Percentiles rank a stretch among this genome's conserved stretches.
phyloP scores from a whole-genome alignment of 2,797 vertebrate species.

The Clamator glandarius region DNA sequence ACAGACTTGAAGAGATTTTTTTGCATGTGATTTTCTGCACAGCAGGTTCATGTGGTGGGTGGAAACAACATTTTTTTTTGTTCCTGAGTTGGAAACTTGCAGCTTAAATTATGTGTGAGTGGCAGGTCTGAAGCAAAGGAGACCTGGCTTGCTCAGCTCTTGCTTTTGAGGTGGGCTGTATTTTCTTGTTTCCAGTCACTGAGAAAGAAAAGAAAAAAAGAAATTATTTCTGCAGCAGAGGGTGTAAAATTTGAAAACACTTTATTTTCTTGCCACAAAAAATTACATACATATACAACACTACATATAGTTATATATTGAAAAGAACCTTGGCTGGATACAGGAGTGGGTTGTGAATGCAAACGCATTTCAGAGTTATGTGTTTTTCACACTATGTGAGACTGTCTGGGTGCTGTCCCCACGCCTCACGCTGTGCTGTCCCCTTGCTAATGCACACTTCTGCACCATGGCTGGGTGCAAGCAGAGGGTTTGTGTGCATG shows the following conservation, averaged over 20 bases:
- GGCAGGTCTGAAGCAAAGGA: conserved; percentile 30
- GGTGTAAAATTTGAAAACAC: not conserved
- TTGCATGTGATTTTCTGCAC: not conserved
- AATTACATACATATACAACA: not conserved
- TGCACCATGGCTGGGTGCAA: accelerated
- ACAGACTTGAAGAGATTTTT: not conserved
- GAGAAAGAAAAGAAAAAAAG: not conserved
- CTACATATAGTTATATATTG: not conserved
- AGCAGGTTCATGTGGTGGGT: not conserved
- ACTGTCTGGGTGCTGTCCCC: not conserved
- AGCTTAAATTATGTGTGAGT: not conserved
- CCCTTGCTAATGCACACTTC: accelerated
- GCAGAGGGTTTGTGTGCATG: accelerated
- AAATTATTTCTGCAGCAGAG: not conserved
- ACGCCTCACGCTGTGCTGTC: not conserved
- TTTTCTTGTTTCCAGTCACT: not conserved
- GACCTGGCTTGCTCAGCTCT: not conserved
- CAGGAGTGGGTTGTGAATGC: not conserved
- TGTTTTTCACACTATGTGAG: not conserved
- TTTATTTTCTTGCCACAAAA: conserved; percentile 5
- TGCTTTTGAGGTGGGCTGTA: not conserved
- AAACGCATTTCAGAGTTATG: not conserved
- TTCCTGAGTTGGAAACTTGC: not conserved
- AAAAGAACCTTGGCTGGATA: not conserved
- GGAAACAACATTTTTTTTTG: not conserved